Conservation (phyloP, 2,113 vertebrate genomes). For the Mixornis gularis region DNA sequence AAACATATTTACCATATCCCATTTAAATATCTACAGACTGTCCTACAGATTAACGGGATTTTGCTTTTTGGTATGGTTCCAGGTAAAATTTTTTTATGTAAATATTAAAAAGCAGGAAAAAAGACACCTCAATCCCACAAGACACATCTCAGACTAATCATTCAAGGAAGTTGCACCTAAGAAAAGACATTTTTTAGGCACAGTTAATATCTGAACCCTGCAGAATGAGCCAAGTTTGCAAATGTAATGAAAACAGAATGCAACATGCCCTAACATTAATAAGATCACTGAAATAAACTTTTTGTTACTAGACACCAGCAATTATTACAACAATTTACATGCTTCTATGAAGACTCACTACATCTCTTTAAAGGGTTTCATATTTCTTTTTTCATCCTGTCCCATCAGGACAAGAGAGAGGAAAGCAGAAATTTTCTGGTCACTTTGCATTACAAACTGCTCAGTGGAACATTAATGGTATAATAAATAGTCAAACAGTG, state of each 20-base stretch:
- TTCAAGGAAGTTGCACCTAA: neutral
- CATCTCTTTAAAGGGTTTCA: neutral
- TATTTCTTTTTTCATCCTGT: neutral
- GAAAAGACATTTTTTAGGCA: neutral
- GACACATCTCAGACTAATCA: neutral
- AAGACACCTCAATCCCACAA: neutral
- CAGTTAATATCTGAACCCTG: neutral
- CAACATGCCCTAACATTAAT: neutral
- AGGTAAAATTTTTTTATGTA: neutral
- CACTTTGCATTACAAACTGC: neutral
- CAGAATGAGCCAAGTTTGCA: neutral
- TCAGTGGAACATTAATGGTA: neutral
- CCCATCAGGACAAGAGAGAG: neutral
- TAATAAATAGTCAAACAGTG: neutral
- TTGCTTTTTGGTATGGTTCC: neutral
- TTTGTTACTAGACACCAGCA: neutral
- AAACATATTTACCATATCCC: neutral
- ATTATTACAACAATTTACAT: neutral
- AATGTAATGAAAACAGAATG: neutral
- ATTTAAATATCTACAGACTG: neutral
- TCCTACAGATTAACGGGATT: neutral
- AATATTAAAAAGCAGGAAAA: neutral
- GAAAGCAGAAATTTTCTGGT: neutral
- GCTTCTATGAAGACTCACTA: neutral
- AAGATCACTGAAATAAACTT: neutral